phyloP scores from a whole-genome alignment of 2,797 vertebrate species.

The Gila robusta region DNA sequence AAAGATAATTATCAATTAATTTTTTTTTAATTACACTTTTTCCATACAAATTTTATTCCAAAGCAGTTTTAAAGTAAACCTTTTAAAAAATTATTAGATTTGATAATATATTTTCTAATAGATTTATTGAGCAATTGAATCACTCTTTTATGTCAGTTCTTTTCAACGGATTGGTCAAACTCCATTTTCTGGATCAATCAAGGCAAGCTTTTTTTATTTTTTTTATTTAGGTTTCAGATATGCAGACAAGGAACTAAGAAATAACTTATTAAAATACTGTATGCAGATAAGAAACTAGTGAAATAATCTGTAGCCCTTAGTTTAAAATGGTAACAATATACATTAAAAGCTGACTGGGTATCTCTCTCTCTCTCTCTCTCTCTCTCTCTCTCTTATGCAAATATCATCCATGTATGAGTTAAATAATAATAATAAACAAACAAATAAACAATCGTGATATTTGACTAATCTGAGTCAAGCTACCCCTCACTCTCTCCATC shows the following conservation, averaged over 20 bases:
- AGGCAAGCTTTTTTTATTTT: neutral
- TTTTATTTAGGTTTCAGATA: neutral
- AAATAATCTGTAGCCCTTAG: neutral
- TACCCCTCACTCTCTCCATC: slow-evolving; percentile 36
- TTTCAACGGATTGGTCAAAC: neutral
- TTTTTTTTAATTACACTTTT: neutral
- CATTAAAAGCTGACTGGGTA: neutral
- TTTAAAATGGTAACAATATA: slow-evolving; percentile 11
- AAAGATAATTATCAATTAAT: neutral
- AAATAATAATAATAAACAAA: neutral
- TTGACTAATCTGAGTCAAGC: slow-evolving; percentile 25
- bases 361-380: neutral
- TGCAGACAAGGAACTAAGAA: neutral
- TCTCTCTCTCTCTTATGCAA: slow-evolving; percentile 1
- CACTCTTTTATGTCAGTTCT: neutral
- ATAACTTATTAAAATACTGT: neutral
- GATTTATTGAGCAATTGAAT: neutral
- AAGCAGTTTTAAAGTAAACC: neutral
- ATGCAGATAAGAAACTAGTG: neutral
- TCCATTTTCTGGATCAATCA: neutral
- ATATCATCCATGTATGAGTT: neutral
- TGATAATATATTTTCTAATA: neutral
- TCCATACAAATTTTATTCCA: too few relatives aligned
- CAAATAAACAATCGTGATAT: slow-evolving; percentile 4
- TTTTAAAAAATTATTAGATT: neutral